Evolutionary conservation across 2,888 invertebrate species (phyloP).

Genomic region (Drosophila rubida): DNA sequence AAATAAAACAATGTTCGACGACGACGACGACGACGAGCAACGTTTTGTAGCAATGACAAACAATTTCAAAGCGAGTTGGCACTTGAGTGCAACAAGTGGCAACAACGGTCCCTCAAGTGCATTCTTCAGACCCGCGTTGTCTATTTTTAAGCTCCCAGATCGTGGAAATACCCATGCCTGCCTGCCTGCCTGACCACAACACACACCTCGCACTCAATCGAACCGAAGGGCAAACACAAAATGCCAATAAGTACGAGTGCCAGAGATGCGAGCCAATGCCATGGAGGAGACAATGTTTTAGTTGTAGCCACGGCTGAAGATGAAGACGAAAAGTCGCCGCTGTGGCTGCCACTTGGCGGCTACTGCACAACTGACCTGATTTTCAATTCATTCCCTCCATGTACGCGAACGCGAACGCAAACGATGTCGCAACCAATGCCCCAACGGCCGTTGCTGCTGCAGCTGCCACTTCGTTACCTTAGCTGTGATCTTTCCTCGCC

Average conservation of each 20-base stretch:
- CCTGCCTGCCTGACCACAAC: slow-evolving; percentile 13
- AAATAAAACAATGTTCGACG: background rate
- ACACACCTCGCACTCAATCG: slow-evolving; percentile 20
- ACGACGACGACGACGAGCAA: slow-evolving; percentile 8
- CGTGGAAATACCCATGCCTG: slow-evolving; percentile 63
- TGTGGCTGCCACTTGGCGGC: slow-evolving; percentile 53
- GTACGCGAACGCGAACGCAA: background rate
- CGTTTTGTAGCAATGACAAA: slow-evolving; percentile 59
- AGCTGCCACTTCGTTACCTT: slow-evolving; percentile 22
- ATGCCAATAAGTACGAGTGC: slow-evolving; percentile 55
- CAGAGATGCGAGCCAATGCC: slow-evolving; percentile 34
- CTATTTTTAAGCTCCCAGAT: slow-evolving; percentile 69
- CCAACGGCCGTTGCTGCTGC: no score
- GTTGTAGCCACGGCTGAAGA: slow-evolving; percentile 15
- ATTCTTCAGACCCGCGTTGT: slow-evolving; percentile 66
- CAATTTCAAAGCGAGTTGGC: slow-evolving; percentile 50
- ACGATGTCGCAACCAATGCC: slow-evolving; percentile 59
- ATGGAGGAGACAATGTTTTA: background rate
- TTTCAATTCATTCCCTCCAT: slow-evolving; percentile 25
- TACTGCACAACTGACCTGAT: slow-evolving; percentile 76
- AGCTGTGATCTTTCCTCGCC: slow-evolving; percentile 37
- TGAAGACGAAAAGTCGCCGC: slow-evolving; percentile 19
- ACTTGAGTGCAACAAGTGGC: slow-evolving; percentile 81
- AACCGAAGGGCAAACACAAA: slow-evolving; percentile 71
- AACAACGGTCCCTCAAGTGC: slow-evolving; percentile 70